Evolutionary conservation across 2,797 vertebrate genomes (phyloP).

Genomic region (Monodelphis domestica): DNA sequence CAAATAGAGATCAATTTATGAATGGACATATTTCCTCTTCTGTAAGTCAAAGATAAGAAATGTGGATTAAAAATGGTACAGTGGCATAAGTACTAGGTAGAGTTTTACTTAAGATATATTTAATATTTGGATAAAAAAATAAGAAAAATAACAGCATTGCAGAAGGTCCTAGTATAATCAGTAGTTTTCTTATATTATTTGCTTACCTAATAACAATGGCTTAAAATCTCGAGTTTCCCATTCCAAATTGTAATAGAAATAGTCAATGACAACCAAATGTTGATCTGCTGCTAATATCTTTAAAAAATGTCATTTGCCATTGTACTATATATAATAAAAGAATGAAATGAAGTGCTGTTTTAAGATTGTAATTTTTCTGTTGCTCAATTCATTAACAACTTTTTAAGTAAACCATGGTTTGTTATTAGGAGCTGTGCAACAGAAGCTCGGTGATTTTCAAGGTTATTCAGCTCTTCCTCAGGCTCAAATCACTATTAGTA

Average conservation of each 20-base stretch:
- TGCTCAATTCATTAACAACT: conserved; percentile 77
- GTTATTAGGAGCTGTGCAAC: conserved; percentile 52
- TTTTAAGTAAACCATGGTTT: conserved; percentile 74
- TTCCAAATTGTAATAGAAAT: conserved; percentile 48
- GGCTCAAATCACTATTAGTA: too few relatives aligned
- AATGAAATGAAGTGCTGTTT: conserved; percentile 51
- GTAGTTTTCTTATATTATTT: conserved; percentile 33
- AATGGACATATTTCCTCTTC: conserved; percentile 15
- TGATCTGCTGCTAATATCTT: conserved; percentile 54
- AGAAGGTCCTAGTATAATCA: conserved; percentile 39
- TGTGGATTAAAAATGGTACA: conserved; percentile 29
- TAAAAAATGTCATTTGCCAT: conserved; percentile 57
- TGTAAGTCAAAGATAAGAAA: conserved; percentile 47
- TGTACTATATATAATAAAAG: conserved; percentile 64
- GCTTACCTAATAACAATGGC: conserved; percentile 56
- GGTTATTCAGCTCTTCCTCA: conserved; percentile 91
- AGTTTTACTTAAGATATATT: conserved; percentile 14
- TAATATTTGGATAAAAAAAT: conserved; percentile 5
- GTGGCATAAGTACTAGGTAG: conserved; percentile 23
- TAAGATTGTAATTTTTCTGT: conserved; percentile 67
- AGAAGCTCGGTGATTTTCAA: conserved; percentile 54
- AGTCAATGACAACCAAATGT: conserved; percentile 63
- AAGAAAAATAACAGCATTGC: neutral
- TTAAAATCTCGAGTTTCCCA: conserved; percentile 58
- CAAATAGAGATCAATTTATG: conserved; percentile 29